Conservation (phyloP, 2,888 invertebrate genomes). For the Scaeva pyrastri region DNA sequence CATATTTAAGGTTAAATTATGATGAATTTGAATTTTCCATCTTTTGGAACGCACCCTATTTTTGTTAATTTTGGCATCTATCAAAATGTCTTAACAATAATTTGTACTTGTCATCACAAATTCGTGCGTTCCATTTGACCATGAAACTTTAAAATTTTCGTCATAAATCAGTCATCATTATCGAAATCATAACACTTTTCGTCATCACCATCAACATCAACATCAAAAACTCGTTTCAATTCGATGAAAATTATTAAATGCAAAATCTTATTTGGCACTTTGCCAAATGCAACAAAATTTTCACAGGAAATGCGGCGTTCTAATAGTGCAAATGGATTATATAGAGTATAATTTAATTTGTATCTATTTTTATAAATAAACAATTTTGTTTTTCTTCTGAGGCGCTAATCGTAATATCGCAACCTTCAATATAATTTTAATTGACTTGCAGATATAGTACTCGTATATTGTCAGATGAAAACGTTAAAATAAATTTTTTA, state of each 20-base stretch:
- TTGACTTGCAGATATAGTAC: too few relatives aligned
- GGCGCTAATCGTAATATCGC: neutral
- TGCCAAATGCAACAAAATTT: constrained; percentile 63
- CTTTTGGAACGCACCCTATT: too few relatives aligned
- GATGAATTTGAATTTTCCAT: too few relatives aligned
- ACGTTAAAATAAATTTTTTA: too few relatives aligned
- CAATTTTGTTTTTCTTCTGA: neutral
- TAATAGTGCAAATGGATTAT: constrained; percentile 57
- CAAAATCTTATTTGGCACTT: constrained; percentile 46
- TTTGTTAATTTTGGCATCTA: too few relatives aligned
- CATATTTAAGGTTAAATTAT: too few relatives aligned
- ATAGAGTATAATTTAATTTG: constrained; percentile 28
- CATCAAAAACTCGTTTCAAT: neutral
- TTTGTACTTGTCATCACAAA: too few relatives aligned
- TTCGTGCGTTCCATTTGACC: too few relatives aligned
- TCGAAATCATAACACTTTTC: constrained; percentile 21
- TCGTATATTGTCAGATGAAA: too few relatives aligned
- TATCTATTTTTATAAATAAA: constrained; percentile 25
- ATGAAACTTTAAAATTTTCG: constrained; percentile 42
- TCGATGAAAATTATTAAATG: constrained; percentile 9
- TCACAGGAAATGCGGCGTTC: constrained; percentile 66
- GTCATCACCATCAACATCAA: constrained; percentile 22
- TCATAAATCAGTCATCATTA: constrained; percentile 55
- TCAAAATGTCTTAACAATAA: too few relatives aligned
- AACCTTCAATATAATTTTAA: neutral